phyloP scores from a whole-genome alignment of 2,797 vertebrate genomes.

The Sebastes goodei region DNA sequence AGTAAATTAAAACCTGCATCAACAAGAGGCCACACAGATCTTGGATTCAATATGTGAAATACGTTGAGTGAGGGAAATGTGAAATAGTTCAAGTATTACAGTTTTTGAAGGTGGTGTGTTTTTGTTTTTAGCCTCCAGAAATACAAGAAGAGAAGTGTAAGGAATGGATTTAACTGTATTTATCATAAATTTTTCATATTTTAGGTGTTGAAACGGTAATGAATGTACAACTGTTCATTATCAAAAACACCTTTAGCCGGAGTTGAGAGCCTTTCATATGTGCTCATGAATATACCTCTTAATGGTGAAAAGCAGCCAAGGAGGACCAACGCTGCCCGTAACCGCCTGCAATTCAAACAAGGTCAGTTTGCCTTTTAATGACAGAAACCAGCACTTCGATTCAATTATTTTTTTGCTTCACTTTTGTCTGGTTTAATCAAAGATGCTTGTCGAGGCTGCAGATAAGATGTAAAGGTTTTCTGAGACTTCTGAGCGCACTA shows the following conservation, averaged over 20 bases:
- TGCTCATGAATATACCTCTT: background rate
- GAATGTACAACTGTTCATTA: background rate
- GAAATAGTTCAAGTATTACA: background rate
- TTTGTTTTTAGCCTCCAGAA: background rate
- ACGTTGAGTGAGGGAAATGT: background rate
- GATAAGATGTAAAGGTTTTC: slow-evolving; percentile 23
- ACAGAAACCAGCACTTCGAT: slow-evolving; percentile 2
- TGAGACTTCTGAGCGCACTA: background rate
- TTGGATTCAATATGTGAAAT: background rate
- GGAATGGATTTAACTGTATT: background rate
- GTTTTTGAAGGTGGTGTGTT: background rate
- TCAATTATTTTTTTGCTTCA: background rate
- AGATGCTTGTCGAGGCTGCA: slow-evolving; percentile 5
- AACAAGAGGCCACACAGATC: background rate
- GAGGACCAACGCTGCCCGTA: background rate
- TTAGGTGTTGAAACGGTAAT: background rate
- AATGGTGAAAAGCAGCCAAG: background rate
- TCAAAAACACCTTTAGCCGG: background rate
- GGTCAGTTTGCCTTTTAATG: background rate
- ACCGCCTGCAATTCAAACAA: background rate
- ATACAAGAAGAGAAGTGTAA: background rate
- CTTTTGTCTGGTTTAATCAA: slow-evolving; percentile 32
- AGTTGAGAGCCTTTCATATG: background rate
- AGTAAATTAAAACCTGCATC: slow-evolving; percentile 2
- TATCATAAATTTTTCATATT: background rate